phyloP scores from a whole-genome alignment of 2,797 vertebrate species.

The Danio tinwini region DNA sequence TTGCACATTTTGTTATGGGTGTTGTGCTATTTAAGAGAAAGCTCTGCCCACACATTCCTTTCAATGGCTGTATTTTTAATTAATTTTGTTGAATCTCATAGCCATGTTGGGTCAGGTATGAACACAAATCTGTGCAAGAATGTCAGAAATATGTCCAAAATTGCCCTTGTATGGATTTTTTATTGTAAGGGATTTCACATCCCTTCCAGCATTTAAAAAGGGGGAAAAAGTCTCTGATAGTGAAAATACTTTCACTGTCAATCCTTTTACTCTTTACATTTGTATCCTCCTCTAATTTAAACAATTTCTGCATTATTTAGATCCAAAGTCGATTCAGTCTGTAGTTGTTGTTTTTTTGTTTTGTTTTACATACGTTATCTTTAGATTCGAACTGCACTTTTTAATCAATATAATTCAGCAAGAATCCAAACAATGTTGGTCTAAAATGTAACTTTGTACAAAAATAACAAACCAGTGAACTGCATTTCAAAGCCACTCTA shows the following conservation, averaged over 20 bases:
- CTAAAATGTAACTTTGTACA: neutral
- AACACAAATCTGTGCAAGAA: neutral
- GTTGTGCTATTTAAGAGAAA: no score
- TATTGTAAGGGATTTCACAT: no score
- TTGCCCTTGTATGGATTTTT: neutral
- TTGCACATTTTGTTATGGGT: no score
- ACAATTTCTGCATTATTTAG: neutral
- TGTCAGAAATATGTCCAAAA: neutral
- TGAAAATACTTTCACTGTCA: neutral
- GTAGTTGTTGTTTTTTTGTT: neutral
- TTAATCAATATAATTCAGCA: no score
- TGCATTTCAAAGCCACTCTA: conserved; percentile 8
- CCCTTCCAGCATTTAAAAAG: neutral
- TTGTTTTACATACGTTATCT: neutral
- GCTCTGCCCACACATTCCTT: no score
- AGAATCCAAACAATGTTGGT: neutral
- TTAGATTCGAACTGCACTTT: neutral
- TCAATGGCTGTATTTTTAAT: no score
- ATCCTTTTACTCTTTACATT: neutral
- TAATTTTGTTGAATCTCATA: no score
- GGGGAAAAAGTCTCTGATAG: neutral
- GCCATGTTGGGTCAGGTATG: no score
- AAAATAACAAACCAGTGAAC: neutral
- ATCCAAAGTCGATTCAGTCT: neutral
- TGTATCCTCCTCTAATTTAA: neutral